Evolutionary conservation across 2,113 vertebrate genomes (phyloP).

Genomic region (Myotis lucifugus): DNA sequence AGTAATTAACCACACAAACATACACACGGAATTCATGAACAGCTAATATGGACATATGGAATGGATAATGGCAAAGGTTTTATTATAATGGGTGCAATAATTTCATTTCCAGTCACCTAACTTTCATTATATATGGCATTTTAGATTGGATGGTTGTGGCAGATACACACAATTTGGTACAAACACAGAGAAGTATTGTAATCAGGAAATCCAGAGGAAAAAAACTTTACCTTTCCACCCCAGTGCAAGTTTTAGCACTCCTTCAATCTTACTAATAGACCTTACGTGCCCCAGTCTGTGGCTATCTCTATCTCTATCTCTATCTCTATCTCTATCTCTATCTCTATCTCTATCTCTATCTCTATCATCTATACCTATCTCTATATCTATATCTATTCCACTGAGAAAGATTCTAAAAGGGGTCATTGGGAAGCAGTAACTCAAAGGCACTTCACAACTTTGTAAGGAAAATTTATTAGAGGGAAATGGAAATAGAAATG

Average conservation of each 20-base stretch:
- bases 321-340: too few species aligned
- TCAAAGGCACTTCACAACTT: neutral
- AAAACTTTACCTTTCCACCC: neutral
- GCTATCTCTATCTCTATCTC: too few species aligned
- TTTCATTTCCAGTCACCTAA: conserved; percentile 33
- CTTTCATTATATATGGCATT: neutral
- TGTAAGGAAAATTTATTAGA: neutral
- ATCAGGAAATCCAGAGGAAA: neutral
- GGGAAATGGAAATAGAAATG: neutral
- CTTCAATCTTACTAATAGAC: neutral
- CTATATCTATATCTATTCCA: too few species aligned
- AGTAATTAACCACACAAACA: conserved; percentile 61
- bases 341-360: too few species aligned
- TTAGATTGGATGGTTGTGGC: neutral
- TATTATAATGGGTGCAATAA: neutral
- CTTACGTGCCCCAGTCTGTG: neutral
- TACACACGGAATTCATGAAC: conserved; percentile 35
- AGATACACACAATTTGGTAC: neutral
- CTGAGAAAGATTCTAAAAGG: neutral
- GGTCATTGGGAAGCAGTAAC: neutral
- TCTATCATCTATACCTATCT: too few species aligned
- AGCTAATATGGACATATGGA: neutral
- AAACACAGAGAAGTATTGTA: neutral
- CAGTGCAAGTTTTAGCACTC: neutral
- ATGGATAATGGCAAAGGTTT: conserved; percentile 57